Conservation (phyloP, 2,888 invertebrate species). For the Coelinius sp. region DNA sequence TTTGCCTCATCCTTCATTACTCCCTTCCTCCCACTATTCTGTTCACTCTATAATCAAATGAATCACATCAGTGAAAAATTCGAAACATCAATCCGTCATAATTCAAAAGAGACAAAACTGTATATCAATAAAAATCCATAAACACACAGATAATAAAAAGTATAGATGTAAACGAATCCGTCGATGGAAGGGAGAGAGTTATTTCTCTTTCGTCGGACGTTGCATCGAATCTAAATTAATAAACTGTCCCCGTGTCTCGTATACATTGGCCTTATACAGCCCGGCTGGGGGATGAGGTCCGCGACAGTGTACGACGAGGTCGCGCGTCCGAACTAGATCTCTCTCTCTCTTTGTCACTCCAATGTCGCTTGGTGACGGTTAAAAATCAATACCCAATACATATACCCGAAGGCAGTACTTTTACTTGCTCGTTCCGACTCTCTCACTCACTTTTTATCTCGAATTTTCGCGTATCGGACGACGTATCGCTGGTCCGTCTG, state of each 20-base stretch:
- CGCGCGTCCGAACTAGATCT: conserved; percentile 41
- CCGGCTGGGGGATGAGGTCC: neutral
- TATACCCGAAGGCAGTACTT: conserved; percentile 53
- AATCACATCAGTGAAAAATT: neutral
- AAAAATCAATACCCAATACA: conserved; percentile 67
- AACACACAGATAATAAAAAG: neutral
- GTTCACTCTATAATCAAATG: neutral
- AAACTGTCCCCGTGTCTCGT: conserved; percentile 47
- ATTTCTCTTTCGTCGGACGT: conserved; percentile 28
- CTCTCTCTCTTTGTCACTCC: neutral
- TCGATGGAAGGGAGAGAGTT: neutral
- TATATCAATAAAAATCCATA: neutral
- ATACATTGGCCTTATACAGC: conserved; percentile 24
- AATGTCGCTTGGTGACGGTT: conserved; percentile 39
- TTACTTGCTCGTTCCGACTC: conserved; percentile 46
- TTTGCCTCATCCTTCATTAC: neutral
- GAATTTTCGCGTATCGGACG: conserved; percentile 49
- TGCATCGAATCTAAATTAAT: conserved; percentile 52
- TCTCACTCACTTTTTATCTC: conserved; percentile 57
- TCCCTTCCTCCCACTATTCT: neutral
- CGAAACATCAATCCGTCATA: neutral
- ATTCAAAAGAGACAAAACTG: conserved; percentile 7
- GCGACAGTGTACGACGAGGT: conserved; percentile 28
- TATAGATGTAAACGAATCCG: neutral
- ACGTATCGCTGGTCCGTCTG: conserved; percentile 44